Conservation (phyloP, 2,888 invertebrate genomes). For the Lithosia quadra region DNA sequence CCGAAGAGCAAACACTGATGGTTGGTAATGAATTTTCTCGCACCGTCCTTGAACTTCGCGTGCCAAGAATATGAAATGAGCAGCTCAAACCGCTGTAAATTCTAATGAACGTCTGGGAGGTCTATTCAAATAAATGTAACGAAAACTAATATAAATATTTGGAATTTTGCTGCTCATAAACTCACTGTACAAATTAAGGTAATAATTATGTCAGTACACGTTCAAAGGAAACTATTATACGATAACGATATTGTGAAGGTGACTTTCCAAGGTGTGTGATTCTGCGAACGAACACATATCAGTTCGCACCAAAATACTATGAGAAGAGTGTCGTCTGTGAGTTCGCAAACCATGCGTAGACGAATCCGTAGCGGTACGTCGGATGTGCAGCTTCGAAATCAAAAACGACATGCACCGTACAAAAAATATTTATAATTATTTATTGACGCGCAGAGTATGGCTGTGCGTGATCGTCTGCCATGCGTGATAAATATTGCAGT, state of each 20-base stretch:
- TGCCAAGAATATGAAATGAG: conserved; percentile 51
- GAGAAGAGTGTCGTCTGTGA: too few species aligned
- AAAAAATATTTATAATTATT: too few species aligned
- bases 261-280: background rate
- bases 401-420: too few species aligned
- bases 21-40: conserved; percentile 52
- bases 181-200: conserved; percentile 4
- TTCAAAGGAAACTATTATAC: background rate
- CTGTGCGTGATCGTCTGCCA: too few species aligned
- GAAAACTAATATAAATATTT: conserved; percentile 46
- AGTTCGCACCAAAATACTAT: background rate
- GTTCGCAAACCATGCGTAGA: too few species aligned
- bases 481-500: background rate
- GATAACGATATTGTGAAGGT: conserved; percentile 8
- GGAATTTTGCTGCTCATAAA: conserved; percentile 28
- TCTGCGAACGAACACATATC: background rate
- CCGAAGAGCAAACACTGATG: conserved; percentile 32
- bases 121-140: conserved; percentile 49
- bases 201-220: background rate
- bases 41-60: conserved; percentile 53
- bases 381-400: too few species aligned
- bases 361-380: too few species aligned
- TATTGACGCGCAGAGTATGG: too few species aligned
- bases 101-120: conserved; percentile 55
- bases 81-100: conserved; percentile 49